A percentile compares a stretch with the other conserved stretches of the same genome.
Conservation (phyloP, 2,797 vertebrate genomes). For the Paramormyrops hopkinsi region DNA sequence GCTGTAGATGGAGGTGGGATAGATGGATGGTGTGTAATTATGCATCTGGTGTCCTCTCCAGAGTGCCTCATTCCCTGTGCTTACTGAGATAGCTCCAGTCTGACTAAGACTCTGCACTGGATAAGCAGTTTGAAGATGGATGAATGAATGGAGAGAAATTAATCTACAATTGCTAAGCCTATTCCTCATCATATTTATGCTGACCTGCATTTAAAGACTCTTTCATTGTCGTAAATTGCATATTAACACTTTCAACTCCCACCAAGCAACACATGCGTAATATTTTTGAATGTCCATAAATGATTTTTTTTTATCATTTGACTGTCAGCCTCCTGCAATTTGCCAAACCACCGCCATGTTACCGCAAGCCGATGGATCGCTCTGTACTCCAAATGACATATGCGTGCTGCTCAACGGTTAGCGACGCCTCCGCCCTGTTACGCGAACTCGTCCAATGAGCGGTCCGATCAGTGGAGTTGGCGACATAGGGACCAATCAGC, state of each 20-base stretch:
- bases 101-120: neutral
- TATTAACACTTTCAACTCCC: neutral
- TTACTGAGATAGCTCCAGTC: neutral
- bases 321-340: neutral
- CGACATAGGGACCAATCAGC: slow-evolving; percentile 7
- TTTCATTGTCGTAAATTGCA: neutral
- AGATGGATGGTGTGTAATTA: neutral
- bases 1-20: neutral
- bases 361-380: neutral
- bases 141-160: neutral
- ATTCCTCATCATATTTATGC: neutral
- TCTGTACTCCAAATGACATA: neutral
- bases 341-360: neutral
- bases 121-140: neutral
- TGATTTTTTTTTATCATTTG: neutral
- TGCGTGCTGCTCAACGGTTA: neutral
- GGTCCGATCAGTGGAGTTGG: neutral
- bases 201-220: neutral
- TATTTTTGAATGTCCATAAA: neutral
- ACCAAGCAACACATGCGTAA: neutral
- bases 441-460: neutral
- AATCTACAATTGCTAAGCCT: neutral
- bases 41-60: neutral
- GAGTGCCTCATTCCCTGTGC: neutral
- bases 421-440: neutral